Evolutionary conservation across 2,113 vertebrate genomes (phyloP).

Genomic region (Falco punctatus): DNA sequence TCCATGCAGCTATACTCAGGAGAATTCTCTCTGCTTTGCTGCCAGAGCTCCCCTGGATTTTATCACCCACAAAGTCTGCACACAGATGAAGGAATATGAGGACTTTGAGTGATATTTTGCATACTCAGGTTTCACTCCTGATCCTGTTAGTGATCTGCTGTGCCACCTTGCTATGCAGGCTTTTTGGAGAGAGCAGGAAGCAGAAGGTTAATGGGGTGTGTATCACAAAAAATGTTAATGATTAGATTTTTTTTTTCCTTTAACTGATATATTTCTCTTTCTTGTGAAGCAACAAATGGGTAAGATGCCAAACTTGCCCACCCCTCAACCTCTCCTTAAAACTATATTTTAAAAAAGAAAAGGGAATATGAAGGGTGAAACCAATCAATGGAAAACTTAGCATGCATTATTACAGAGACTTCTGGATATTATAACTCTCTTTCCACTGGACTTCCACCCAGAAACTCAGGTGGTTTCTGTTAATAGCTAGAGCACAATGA

Average conservation of each 20-base stretch:
- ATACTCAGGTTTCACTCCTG: not conserved
- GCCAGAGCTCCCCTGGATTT: not conserved
- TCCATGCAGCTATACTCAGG: not conserved
- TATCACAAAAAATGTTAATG: not conserved
- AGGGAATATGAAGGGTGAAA: not conserved
- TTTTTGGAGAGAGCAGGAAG: not conserved
- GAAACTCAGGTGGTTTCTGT: conserved; percentile 37
- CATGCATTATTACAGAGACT: not conserved
- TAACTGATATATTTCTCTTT: not conserved
- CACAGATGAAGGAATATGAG: not conserved
- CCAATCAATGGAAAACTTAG: not conserved
- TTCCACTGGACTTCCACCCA: not conserved
- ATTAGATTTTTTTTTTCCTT: not conserved
- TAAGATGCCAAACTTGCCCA: not conserved
- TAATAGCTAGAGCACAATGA: conserved; percentile 32
- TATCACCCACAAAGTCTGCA: not conserved
- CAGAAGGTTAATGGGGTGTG: not conserved
- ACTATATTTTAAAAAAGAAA: not conserved
- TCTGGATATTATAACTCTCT: conserved; percentile 28
- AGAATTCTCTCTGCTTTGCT: not conserved
- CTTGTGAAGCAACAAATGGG: not conserved
- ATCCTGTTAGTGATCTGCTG: not conserved
- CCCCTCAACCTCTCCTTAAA: not conserved
- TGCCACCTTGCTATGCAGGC: not conserved
- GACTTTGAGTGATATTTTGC: not conserved